Percentiles rank a stretch among this genome's conserved stretches.
Evolutionary conservation across 1,140 invertebrate genomes (phyloP).

Genomic region (Drosophila subobscura): DNA sequence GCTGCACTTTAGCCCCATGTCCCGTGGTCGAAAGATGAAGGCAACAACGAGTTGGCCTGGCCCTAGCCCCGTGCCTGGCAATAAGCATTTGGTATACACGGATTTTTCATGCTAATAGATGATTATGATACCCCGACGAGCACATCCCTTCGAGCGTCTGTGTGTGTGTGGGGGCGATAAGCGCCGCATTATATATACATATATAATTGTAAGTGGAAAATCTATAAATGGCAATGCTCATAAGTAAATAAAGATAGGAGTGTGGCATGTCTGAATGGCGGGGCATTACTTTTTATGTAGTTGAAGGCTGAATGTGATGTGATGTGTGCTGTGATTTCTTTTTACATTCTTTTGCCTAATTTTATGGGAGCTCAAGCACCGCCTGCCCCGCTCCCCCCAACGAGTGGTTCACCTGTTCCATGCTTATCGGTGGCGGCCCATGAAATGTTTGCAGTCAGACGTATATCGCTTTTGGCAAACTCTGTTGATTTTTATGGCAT

Average conservation of each 20-base stretch:
- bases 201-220: constrained; percentile 76
- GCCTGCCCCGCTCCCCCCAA: not conserved
- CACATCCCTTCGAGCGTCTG: not conserved
- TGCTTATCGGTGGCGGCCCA: constrained; percentile 25
- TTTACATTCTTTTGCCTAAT: constrained; percentile 8
- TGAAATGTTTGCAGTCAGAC: constrained; percentile 45
- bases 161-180: constrained; percentile 51
- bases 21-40: constrained; percentile 31
- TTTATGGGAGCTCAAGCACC: constrained; percentile 10
- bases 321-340: constrained; percentile 38
- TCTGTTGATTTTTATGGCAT: constrained; percentile 61
- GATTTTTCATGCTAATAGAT: constrained; percentile 73
- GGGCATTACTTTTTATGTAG: constrained; percentile 70
- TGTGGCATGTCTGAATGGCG: not conserved
- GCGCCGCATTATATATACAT: constrained; percentile 60
- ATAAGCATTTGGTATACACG: constrained; percentile 49
- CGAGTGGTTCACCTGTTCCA: constrained; percentile 16
- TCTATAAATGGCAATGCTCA: constrained; percentile 42
- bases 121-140: constrained; percentile 52
- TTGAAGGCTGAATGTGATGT: constrained; percentile 57
- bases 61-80: constrained; percentile 6
- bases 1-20: constrained; percentile 68
- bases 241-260: constrained; percentile 28
- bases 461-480: constrained; percentile 51
- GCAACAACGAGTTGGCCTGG: constrained; percentile 47